Conservation (phyloP, 2,797 vertebrate genomes). For the Eidolon dupreanum region DNA sequence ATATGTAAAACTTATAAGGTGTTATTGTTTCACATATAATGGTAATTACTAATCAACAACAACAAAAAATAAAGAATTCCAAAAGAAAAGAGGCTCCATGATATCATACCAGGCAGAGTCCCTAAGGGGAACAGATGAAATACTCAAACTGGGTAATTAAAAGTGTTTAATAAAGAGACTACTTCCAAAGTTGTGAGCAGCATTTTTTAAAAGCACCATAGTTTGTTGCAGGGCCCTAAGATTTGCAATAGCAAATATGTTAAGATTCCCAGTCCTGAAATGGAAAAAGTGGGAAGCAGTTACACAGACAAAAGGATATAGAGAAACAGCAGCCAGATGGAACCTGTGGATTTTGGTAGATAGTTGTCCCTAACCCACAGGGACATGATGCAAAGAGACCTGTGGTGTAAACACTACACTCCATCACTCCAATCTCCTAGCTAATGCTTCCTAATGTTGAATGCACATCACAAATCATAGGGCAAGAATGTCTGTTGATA, state of each 20-base stretch:
- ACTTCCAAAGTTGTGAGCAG: not conserved
- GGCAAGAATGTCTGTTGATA: not conserved
- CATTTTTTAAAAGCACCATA: not conserved
- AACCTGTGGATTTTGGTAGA: not conserved
- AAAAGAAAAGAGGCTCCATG: not conserved
- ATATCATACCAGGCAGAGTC: not conserved
- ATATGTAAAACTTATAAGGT: not conserved
- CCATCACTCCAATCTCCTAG: not conserved
- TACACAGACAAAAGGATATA: not conserved
- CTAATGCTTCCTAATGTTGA: not conserved
- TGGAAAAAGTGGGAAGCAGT: not conserved
- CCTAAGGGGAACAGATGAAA: not conserved
- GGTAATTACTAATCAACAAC: not conserved
- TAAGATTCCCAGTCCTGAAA: not conserved
- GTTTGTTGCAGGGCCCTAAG: not conserved
- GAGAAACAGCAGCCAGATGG: not conserved
- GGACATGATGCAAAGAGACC: not conserved
- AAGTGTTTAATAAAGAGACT: not conserved
- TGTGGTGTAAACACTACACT: not conserved
- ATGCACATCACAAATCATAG: not conserved
- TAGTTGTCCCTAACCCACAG: not conserved
- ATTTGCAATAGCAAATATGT: not conserved
- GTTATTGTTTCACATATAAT: not conserved
- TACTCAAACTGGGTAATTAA: not conserved
- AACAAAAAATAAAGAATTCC: not conserved